Percentiles rank a stretch among this genome's conserved stretches.
phyloP scores from a whole-genome alignment of 2,113 vertebrate species.

The Megatriorchis doriae region DNA sequence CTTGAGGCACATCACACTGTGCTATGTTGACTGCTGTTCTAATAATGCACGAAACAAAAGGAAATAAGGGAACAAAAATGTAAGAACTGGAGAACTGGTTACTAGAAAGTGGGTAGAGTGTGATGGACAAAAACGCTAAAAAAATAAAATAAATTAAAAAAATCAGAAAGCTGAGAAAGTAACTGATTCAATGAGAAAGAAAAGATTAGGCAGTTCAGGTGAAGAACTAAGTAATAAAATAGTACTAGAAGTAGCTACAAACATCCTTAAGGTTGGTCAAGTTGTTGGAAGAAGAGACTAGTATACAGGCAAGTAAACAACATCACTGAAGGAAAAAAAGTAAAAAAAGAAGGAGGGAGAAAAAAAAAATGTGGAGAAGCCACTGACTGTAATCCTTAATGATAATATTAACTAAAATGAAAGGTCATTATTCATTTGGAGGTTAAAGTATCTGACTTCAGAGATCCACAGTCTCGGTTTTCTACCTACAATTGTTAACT shows the following conservation, averaged over 20 bases:
- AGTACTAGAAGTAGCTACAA: not conserved
- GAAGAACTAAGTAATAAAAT: not conserved
- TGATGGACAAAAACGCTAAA: not conserved
- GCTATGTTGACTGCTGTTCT: not conserved
- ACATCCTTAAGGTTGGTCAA: rapidly evolving
- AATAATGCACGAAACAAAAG: not conserved
- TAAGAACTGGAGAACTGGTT: not conserved
- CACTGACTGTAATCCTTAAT: not conserved
- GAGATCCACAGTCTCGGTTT: not conserved
- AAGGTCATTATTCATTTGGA: not conserved
- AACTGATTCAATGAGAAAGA: not conserved
- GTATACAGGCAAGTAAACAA: not conserved
- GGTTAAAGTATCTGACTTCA: not conserved
- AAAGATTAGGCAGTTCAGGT: not conserved
- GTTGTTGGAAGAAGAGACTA: not conserved
- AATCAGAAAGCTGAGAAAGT: not conserved
- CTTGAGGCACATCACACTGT: not conserved
- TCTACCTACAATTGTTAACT: not conserved
- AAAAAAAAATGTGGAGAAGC: not conserved
- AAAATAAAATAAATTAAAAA: not conserved
- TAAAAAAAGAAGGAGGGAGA: rapidly evolving
- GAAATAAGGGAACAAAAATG: not conserved
- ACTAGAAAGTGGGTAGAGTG: not conserved
- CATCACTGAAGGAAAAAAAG: not conserved
- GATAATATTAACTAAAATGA: not conserved